Evolutionary conservation across 2,113 vertebrate genomes (phyloP).

Genomic region (Ailuropoda melanoleuca): DNA sequence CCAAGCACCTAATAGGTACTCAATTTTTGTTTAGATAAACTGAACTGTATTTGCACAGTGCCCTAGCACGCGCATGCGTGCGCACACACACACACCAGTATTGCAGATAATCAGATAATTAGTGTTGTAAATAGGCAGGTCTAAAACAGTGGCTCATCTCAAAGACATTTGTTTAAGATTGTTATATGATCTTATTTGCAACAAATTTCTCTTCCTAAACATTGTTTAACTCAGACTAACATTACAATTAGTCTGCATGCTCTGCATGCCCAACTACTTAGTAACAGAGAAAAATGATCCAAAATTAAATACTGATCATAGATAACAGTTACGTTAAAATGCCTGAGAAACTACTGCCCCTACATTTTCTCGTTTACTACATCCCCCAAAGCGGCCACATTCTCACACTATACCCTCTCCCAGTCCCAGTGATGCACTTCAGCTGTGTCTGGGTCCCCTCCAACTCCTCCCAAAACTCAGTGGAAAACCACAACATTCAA

Average conservation of each 20-base stretch:
- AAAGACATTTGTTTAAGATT: not conserved
- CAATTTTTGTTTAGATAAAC: conserved; percentile 17
- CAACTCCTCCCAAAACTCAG: conserved; percentile 18
- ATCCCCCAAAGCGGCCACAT: not conserved
- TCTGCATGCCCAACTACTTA: not conserved
- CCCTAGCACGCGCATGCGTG: fast-evolving
- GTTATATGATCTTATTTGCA: not conserved
- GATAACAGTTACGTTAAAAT: not conserved
- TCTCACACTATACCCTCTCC: not conserved
- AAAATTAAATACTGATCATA: not conserved
- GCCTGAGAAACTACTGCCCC: conserved; percentile 8
- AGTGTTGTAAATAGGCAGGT: not conserved
- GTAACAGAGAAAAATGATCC: conserved; percentile 15
- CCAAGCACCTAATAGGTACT: not conserved
- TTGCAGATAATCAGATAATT: not conserved
- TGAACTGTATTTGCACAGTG: not conserved
- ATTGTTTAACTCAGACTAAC: conserved; percentile 4
- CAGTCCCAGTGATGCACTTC: not conserved
- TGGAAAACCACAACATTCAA: conserved; percentile 38
- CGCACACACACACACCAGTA: not conserved
- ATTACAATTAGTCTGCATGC: conserved; percentile 31
- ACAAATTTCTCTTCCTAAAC: conserved; percentile 48
- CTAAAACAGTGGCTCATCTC: conserved; percentile 34
- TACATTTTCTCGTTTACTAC: not conserved
- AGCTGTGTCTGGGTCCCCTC: not conserved